Percentiles rank a stretch among this genome's conserved stretches.
phyloP scores from a whole-genome alignment of 2,888 invertebrate genomes.

The Apotomis capreana region DNA sequence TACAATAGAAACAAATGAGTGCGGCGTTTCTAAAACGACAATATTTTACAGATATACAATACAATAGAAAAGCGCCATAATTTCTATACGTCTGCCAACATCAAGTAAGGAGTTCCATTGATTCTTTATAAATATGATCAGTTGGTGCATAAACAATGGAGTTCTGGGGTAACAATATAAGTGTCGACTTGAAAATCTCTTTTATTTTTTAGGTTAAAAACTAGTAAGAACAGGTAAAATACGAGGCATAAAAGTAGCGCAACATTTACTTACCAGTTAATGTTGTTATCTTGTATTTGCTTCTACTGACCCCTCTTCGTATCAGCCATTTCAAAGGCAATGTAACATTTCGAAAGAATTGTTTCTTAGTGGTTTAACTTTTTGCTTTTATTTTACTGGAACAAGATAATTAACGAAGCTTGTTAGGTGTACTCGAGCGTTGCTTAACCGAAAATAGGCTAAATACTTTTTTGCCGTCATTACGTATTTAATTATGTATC shows the following conservation, averaged over 20 bases:
- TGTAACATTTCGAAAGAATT: not conserved
- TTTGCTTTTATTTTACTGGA: constrained; percentile 4
- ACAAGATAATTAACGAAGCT: constrained; percentile 10
- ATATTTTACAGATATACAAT: too few relatives aligned
- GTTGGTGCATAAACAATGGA: too few relatives aligned
- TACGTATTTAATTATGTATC: too few relatives aligned
- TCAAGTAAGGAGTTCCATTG: too few relatives aligned
- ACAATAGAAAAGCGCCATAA: too few relatives aligned
- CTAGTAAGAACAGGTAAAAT: not conserved
- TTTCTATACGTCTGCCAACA: too few relatives aligned
- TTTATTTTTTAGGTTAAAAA: too few relatives aligned
- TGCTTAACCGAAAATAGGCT: not conserved
- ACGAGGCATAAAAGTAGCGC: not conserved
- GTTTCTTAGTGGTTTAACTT: constrained; percentile 29
- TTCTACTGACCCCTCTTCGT: not conserved
- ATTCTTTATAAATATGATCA: too few relatives aligned
- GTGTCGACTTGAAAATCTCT: too few relatives aligned
- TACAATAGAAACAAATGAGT: too few relatives aligned
- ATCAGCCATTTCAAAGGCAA: not conserved
- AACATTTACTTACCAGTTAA: not conserved
- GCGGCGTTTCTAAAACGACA: too few relatives aligned
- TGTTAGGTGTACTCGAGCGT: constrained; percentile 1
- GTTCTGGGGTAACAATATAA: too few relatives aligned
- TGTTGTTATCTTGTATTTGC: not conserved
- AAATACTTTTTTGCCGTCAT: not conserved